Evolutionary conservation across 2,797 vertebrate genomes (phyloP), one percentile per base, ranked within the genome.

Genomic region (Cygnus olor): DNA sequence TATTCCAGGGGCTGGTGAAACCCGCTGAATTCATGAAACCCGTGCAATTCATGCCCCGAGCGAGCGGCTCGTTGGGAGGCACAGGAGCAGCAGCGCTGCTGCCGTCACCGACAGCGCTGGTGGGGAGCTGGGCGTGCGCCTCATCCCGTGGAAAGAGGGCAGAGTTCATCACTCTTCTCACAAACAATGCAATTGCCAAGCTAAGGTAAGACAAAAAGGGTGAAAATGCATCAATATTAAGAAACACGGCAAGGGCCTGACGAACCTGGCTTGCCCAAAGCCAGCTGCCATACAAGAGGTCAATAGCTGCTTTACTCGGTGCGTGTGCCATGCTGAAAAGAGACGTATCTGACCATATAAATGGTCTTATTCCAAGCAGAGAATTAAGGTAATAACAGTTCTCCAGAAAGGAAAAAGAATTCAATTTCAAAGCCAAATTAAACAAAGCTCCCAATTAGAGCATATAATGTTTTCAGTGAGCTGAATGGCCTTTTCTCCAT

Each of bases 381-480:
- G 88, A 92, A 95, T 76, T 71, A 93, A 81, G 87, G 96, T 94
- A 95, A 95, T 94, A 94, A 95, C 93, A 57, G 88, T 69, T 90
- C 92, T 81, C 66, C 1, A 6, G 68, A 57, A 95, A 95, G 84
- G 80, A 93, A 89, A 81, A 84, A 74, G 89, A 91, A 94, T 96
- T 95, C 94, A 94, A 96, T 97, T 97, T 96, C 95, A 95, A 93
- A 94, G 96, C 94, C 93, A 93, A 95, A 95, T 95, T 95, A 96
- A 97, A 96, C 94, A 96, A 97, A 84, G 73, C 91, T 86, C 93
- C 96, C 89, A 95, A 94, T 89, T 93, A 92, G 95, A 93, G 88
- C 70, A 85, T 80, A 63, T 86, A 85, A 87, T 81, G 85, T 94
- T 94, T 92, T 32, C 78, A 79, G 80, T 81, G 93, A 96, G 91